phyloP scores from a whole-genome alignment of 2,113 vertebrate genomes.

The Mus spicilegus region DNA sequence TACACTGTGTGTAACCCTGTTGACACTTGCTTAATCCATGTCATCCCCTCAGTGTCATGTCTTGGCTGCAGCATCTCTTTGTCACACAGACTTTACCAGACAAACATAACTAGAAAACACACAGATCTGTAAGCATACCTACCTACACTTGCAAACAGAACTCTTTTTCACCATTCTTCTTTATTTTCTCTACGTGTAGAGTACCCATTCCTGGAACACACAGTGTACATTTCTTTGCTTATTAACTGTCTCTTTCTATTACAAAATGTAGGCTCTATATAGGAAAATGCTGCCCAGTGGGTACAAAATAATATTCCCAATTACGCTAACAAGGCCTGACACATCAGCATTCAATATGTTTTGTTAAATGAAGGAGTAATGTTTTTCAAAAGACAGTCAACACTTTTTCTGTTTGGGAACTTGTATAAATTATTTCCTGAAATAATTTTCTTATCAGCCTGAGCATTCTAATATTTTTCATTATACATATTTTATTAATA shows the following conservation, averaged over 20 bases:
- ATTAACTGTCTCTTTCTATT: neutral
- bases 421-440: conserved; percentile 58
- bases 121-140: neutral
- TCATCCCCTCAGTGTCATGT: neutral
- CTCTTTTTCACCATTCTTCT: conserved; percentile 17
- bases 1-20: neutral
- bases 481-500: conserved; percentile 45
- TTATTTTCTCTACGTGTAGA: neutral
- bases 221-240: neutral
- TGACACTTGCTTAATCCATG: neutral
- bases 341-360: neutral
- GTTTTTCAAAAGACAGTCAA: conserved; percentile 37
- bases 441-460: conserved; percentile 44
- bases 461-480: conserved; percentile 57
- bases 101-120: neutral
- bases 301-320: neutral
- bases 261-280: neutral
- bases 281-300: neutral
- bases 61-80: neutral
- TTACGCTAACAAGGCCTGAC: neutral
- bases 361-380: conserved; percentile 48
- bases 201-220: neutral
- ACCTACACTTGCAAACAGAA: neutral
- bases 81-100: neutral
- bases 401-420: conserved; percentile 10